Evolutionary conservation across 1,140 invertebrate species (phyloP), one percentile per base, ranked within the genome.

Genomic region (Pseudomyrmex sp.): DNA sequence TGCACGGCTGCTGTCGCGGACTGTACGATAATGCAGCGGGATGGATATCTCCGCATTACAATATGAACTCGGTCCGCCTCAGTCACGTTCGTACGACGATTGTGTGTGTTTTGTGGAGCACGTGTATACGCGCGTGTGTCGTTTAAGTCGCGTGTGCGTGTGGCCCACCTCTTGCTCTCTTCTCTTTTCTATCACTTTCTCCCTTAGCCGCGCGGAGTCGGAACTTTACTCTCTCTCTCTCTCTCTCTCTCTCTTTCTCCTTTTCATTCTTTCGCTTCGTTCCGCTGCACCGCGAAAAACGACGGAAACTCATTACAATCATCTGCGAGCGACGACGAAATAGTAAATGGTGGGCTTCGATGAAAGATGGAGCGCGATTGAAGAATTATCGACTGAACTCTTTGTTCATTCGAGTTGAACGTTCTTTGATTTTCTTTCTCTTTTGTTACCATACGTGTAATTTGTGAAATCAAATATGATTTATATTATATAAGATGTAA

Each of bases 1-100:
- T 70, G 84, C 26, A 4, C 75, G 65, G 76, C 76, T 86, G 80
- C 85, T 89, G 87, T 86, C 88, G 90, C 92, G 86, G 92, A 93
- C 92, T 93, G 92, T 93, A 93, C 93, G 91, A 91, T 92, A 91
- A 93, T 93, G 88, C 90, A 87, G 85, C 83, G 88, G 88, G 88
- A 90, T 89, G 91, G 91, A 93, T 92, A 92, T 92, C 91, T 88
- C 84, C 74, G 92, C 91, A 93, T 94, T 93, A 94, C 93, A 94
- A 94, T 94, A 93, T 93, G 90, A 92, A 92, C 92, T 92, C 91
- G 91, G 91, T 92, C 91, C 91, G 91, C 86, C 91, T 93, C 92
- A 92, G 93, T 94, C 93, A 94, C 93, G 93, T 94, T 94, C 91
- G 86, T 90, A 89, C 90, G 88, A 91, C 85, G 82, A 86, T 83